These are phyloP conservation scores for Drosophila punjabiensis DNA, from an alignment of 1,140 invertebrate genomes.

Conservation along the genomic window DNA sequence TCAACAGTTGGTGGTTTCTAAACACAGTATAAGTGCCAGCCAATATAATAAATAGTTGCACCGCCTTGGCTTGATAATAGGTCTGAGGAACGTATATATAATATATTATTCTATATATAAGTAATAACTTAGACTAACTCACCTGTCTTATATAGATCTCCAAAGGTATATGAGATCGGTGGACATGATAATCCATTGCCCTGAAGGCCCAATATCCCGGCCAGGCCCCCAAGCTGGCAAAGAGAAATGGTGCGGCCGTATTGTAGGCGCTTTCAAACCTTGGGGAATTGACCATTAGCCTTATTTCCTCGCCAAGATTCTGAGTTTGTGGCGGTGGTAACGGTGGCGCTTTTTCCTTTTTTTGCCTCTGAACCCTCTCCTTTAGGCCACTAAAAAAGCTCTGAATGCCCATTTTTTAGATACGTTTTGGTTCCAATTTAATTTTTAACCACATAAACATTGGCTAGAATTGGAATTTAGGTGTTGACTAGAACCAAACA, in stretches of 20 bases:
- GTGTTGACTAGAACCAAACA: neutral
- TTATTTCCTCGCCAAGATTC: constrained; percentile 66
- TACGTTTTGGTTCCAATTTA: no score
- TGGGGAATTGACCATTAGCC: constrained; percentile 51
- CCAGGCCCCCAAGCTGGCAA: constrained; percentile 68
- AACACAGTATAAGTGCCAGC: constrained; percentile 54
- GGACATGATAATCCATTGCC: constrained; percentile 67
- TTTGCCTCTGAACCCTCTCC: neutral
- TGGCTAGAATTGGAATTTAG: no score
- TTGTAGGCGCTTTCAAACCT: constrained; percentile 48
- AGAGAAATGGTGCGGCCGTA: constrained; percentile 55
- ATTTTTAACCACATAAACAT: neutral
- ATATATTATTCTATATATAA: neutral
- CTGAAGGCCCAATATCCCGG: constrained; percentile 72
- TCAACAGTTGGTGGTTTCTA: constrained; percentile 24
- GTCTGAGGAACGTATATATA: constrained; percentile 40
- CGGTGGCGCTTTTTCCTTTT: neutral
- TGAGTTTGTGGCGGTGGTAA: constrained; percentile 1
- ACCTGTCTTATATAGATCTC: constrained; percentile 69
- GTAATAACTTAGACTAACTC: neutral
- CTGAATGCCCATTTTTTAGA: constrained; percentile 12
- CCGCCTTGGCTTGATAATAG: constrained; percentile 71
- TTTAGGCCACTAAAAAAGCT: constrained; percentile 2
- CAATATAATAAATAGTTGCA: constrained; percentile 69
- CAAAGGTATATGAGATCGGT: constrained; percentile 58